These are phyloP conservation scores for Haliclystus octoradiatus DNA, from an alignment of 30 jellyfish, hydroid and myxozoan species.

Conservation along the genomic window DNA sequence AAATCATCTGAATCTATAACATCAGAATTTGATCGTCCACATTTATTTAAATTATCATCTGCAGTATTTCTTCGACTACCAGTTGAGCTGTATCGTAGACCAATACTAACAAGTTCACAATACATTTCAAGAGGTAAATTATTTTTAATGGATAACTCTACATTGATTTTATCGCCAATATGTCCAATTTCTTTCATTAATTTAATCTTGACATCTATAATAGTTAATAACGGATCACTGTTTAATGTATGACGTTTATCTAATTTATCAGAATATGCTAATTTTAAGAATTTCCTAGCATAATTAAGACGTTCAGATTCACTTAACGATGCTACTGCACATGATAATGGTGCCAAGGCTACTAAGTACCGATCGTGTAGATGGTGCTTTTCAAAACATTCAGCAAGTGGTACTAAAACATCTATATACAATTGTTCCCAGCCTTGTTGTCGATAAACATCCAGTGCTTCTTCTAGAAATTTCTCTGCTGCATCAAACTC, in stretches of 20 bases:
- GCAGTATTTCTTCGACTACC: slow-evolving; percentile 15
- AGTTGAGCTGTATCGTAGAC: slow-evolving; percentile 44
- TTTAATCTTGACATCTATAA: slow-evolving; percentile 37
- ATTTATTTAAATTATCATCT: slow-evolving; percentile 1
- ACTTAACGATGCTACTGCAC: slow-evolving; percentile 42
- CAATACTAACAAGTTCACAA: slow-evolving; percentile 32
- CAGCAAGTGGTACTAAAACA: slow-evolving; percentile 72
- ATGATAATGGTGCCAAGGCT: slow-evolving; percentile 59
- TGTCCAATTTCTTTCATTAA: slow-evolving; percentile 70
- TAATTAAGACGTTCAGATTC: slow-evolving; percentile 33
- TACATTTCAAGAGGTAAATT: slow-evolving; percentile 19
- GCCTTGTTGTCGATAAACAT: slow-evolving; percentile 20
- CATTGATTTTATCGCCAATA: slow-evolving; percentile 67
- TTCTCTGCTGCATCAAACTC: slow-evolving; percentile 47
- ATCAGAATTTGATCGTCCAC: not conserved
- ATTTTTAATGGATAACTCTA: slow-evolving; percentile 17
- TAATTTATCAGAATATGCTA: slow-evolving; percentile 15
- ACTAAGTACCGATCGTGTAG: slow-evolving; percentile 42
- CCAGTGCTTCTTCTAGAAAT: slow-evolving; percentile 43
- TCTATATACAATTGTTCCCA: slow-evolving; percentile 68
- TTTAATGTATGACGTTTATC: slow-evolving; percentile 9
- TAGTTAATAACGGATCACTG: slow-evolving; percentile 45
- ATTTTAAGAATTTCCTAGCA: slow-evolving; percentile 36
- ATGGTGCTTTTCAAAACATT: slow-evolving; percentile 29
- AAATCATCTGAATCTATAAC: not conserved